These are phyloP conservation scores for Poecile montanus DNA, from an alignment of 2,797 vertebrate species.

Conservation along the genomic window DNA sequence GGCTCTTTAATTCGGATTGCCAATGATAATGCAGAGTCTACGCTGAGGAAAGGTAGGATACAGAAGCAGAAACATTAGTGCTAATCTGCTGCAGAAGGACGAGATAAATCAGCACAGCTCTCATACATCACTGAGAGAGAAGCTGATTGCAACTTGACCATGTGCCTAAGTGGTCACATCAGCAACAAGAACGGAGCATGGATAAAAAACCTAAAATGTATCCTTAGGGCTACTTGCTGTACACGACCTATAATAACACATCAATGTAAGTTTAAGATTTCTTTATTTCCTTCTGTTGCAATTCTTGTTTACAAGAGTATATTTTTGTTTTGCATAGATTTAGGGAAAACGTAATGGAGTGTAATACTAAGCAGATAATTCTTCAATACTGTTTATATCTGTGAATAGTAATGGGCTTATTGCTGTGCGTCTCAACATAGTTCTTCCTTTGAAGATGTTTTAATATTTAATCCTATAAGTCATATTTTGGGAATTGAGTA, in stretches of 20 bases:
- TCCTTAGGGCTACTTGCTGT: slow-evolving; percentile 71
- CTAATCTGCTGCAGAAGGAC: slow-evolving; percentile 79
- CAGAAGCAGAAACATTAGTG: slow-evolving; percentile 79
- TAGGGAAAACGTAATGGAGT: slow-evolving; percentile 15
- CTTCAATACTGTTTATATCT: slow-evolving; percentile 53
- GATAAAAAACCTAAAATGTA: slow-evolving; percentile 75
- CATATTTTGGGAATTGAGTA: not conserved
- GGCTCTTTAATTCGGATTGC: slow-evolving; percentile 81
- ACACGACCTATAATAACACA: slow-evolving; percentile 70
- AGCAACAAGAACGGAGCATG: slow-evolving; percentile 75
- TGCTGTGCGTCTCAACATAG: not conserved
- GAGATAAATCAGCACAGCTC: slow-evolving; percentile 80
- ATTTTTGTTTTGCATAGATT: slow-evolving; percentile 55
- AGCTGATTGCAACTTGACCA: slow-evolving; percentile 81
- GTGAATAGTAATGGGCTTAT: slow-evolving; percentile 42
- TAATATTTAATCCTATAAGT: slow-evolving; percentile 56
- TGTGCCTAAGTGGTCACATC: slow-evolving; percentile 80
- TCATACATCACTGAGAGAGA: slow-evolving; percentile 77
- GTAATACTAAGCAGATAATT: slow-evolving; percentile 43
- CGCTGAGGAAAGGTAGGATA: slow-evolving; percentile 75
- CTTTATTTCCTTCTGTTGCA: slow-evolving; percentile 56
- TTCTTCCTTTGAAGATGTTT: slow-evolving; percentile 27
- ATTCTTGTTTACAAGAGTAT: slow-evolving; percentile 41
- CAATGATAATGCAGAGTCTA: slow-evolving; percentile 74
- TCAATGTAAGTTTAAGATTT: slow-evolving; percentile 79